phyloP scores from a whole-genome alignment of 2,113 vertebrate species.

The Caracal caracal region DNA sequence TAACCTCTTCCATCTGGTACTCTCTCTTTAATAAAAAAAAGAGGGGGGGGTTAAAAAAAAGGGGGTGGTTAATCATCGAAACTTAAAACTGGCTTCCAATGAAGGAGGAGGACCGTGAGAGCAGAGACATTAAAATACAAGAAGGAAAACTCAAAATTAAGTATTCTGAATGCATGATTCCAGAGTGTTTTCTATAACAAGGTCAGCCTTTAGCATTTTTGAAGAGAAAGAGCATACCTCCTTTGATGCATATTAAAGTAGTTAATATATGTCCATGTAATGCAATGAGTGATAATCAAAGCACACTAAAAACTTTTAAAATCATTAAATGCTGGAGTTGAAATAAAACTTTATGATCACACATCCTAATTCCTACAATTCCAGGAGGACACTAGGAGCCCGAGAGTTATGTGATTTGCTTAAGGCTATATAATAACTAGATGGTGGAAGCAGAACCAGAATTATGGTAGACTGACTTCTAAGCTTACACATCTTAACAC shows the following conservation, averaged over 20 bases:
- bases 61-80: background rate
- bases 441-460: background rate
- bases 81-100: background rate
- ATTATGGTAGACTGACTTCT: background rate
- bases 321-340: background rate
- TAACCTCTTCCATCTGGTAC: background rate
- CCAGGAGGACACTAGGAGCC: background rate
- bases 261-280: background rate
- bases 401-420: background rate
- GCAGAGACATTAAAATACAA: background rate
- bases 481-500: background rate
- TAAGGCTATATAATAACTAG: background rate
- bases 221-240: background rate
- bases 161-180: background rate
- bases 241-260: background rate
- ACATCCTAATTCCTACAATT: background rate
- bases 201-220: background rate
- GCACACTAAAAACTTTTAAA: background rate
- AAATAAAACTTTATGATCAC: background rate
- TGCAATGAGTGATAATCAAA: background rate
- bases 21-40: background rate
- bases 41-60: rapidly evolving
- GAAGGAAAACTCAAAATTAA: background rate
- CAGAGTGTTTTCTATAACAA: background rate
- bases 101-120: background rate